These are phyloP conservation scores for Tylochromis polylepis DNA, from an alignment of 2,113 vertebrate species.

Conservation along the genomic window DNA sequence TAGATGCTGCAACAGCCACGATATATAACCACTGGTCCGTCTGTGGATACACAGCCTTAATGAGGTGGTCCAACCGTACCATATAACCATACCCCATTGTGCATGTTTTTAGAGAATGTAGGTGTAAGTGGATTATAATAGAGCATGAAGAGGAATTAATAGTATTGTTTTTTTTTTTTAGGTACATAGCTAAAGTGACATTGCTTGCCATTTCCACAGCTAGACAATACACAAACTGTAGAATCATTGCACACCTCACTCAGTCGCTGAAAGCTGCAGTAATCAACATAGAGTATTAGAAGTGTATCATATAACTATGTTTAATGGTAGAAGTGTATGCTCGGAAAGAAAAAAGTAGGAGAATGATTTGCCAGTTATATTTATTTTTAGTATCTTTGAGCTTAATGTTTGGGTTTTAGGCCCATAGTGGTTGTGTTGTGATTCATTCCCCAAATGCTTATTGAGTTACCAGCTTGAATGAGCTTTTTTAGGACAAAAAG, in stretches of 20 bases:
- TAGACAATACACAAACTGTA: neutral
- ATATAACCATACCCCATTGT: neutral
- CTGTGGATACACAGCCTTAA: constrained; percentile 34
- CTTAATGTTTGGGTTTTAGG: neutral
- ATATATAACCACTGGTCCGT: constrained; percentile 9
- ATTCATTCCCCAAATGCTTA: neutral
- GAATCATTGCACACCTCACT: neutral
- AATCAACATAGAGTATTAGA: neutral
- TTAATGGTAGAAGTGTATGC: neutral
- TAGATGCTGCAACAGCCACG: constrained; percentile 29
- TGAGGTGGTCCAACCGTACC: constrained; percentile 9
- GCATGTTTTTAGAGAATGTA: neutral
- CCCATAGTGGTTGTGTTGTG: neutral
- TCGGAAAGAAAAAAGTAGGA: neutral
- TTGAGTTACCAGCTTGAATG: neutral
- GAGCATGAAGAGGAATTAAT: constrained; percentile 1
- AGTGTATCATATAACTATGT: neutral
- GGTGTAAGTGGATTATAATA: neutral
- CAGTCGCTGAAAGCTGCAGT: neutral
- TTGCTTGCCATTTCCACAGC: neutral
- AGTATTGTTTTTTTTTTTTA: neutral
- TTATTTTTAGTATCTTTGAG: too few species aligned
- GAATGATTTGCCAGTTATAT: neutral
- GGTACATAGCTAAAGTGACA: neutral
- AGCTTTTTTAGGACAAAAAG: neutral